These are phyloP conservation scores for Anoplius nigerrimus DNA, from an alignment of 2,888 invertebrate genomes.

Conservation along the genomic window DNA sequence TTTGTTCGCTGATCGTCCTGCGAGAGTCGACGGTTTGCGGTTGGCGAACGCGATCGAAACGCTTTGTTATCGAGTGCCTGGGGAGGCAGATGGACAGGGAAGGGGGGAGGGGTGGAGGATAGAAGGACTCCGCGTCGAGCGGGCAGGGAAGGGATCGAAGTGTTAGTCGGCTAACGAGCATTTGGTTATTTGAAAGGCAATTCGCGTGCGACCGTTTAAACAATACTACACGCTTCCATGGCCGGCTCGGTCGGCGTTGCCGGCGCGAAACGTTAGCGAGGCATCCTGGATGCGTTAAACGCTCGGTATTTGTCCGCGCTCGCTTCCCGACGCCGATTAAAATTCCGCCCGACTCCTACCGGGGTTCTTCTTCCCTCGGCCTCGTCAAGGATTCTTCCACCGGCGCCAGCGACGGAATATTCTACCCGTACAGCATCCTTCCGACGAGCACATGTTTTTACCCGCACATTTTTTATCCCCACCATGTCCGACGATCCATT, in stretches of 20 bases:
- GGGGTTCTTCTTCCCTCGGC: too few species aligned
- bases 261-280: not conserved
- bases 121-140: conserved; percentile 36
- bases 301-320: too few species aligned
- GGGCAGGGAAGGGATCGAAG: conserved; percentile 36
- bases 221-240: conserved; percentile 50
- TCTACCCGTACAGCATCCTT: too few species aligned
- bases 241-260: conserved; percentile 24
- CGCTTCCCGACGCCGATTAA: too few species aligned
- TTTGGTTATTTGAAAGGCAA: conserved; percentile 57
- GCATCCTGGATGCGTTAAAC: too few species aligned
- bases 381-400: too few species aligned
- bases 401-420: too few species aligned
- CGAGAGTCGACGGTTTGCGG: not conserved
- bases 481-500: too few species aligned
- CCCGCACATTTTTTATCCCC: too few species aligned
- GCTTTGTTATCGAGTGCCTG: not conserved
- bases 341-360: too few species aligned
- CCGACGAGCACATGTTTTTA: too few species aligned
- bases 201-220: conserved; percentile 56
- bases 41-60: not conserved
- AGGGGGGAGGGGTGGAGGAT: conserved; percentile 13
- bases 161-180: conserved; percentile 56
- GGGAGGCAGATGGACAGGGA: not conserved
- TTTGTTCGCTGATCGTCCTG: too few species aligned